Evolutionary conservation across 2,113 vertebrate genomes (phyloP).

Genomic region (Gorsachius goisagi): DNA sequence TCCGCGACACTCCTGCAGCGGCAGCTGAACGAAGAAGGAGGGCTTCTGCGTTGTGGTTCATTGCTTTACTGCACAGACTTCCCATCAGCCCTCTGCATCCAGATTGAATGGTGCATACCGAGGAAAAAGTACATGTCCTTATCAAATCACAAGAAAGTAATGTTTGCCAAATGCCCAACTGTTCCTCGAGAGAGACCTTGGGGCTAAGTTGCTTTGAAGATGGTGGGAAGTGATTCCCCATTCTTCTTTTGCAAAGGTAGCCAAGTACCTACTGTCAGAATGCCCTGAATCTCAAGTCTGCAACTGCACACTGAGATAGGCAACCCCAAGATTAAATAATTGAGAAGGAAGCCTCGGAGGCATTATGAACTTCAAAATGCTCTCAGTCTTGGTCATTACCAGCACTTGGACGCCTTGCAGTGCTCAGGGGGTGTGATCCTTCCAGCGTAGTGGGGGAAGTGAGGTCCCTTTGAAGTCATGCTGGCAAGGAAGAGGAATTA

Average conservation of each 20-base stretch:
- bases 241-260: neutral
- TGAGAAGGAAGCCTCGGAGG: neutral
- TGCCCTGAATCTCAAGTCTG: neutral
- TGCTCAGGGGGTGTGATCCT: neutral
- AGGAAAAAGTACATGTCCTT: neutral
- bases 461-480: neutral
- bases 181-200: neutral
- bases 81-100: neutral
- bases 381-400: neutral
- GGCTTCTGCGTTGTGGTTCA: neutral
- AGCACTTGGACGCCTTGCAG: neutral
- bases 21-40: neutral
- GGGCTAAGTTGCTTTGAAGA: neutral
- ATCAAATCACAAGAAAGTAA: neutral
- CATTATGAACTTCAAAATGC: accelerated
- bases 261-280: neutral
- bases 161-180: neutral
- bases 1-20: accelerated
- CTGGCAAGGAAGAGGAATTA: constrained; percentile 23
- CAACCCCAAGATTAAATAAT: neutral
- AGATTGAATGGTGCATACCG: accelerated
- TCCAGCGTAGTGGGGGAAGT: neutral
- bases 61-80: neutral
- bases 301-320: neutral
- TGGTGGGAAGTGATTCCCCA: neutral